These are phyloP conservation scores for Coelopa frigida DNA, from an alignment of 1,140 invertebrate species.

Conservation along the genomic window DNA sequence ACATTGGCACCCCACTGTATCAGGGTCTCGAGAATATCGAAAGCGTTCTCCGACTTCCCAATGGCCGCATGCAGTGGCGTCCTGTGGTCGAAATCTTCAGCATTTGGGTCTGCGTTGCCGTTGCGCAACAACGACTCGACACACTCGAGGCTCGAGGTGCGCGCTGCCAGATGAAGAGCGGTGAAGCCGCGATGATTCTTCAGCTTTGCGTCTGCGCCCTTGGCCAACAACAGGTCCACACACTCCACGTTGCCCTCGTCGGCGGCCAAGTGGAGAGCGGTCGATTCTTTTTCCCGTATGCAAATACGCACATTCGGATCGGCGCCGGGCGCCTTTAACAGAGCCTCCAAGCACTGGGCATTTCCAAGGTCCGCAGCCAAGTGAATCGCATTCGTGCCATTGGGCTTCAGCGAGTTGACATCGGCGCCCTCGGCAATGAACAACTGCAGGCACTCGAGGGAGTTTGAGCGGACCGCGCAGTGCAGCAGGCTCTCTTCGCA, in stretches of 20 bases:
- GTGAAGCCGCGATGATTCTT: slow-evolving; percentile 71
- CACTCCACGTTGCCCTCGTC: slow-evolving; percentile 69
- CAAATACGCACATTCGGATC: slow-evolving; percentile 55
- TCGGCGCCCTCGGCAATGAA: slow-evolving; percentile 63
- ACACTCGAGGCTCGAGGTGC: slow-evolving; percentile 68
- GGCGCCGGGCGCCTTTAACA: slow-evolving; percentile 59
- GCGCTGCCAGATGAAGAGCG: slow-evolving; percentile 66
- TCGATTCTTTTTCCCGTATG: slow-evolving; percentile 61
- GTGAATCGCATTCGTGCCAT: slow-evolving; percentile 68
- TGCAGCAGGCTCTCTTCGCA: slow-evolving; percentile 70
- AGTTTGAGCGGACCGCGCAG: slow-evolving; percentile 66
- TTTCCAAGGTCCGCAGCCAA: slow-evolving; percentile 68
- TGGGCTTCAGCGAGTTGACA: slow-evolving; percentile 60
- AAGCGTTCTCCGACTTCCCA: slow-evolving; percentile 64
- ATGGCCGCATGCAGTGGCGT: slow-evolving; percentile 72
- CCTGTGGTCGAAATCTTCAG: slow-evolving; percentile 66
- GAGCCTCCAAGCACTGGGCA: slow-evolving; percentile 57
- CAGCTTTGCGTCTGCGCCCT: slow-evolving; percentile 61
- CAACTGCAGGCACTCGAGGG: slow-evolving; percentile 63
- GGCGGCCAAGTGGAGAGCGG: slow-evolving; percentile 71
- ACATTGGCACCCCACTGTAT: slow-evolving; percentile 73
- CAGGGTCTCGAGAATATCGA: slow-evolving; percentile 66
- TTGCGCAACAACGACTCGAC: slow-evolving; percentile 66
- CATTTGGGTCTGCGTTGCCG: slow-evolving; percentile 64
- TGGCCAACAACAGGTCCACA: slow-evolving; percentile 61